phyloP scores from a whole-genome alignment of 2,113 vertebrate species.

The Hipposideros armiger region DNA sequence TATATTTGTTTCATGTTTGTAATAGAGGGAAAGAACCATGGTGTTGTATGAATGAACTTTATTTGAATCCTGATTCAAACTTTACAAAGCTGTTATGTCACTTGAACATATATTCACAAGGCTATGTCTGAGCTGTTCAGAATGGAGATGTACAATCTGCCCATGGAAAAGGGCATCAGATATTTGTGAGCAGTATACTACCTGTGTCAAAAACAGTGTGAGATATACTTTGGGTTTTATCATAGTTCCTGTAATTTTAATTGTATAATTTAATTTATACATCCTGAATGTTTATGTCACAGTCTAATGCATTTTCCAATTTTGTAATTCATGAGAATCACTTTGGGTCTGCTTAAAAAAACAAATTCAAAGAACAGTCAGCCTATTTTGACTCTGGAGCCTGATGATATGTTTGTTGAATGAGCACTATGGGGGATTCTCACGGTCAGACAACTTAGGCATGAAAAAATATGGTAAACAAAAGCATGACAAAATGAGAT shows the following conservation, averaged over 20 bases:
- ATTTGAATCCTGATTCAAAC: background rate
- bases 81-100: background rate
- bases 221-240: background rate
- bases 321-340: background rate
- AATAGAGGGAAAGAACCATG: background rate
- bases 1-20: background rate
- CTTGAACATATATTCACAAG: background rate
- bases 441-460: accelerated
- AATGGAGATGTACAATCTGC: no score
- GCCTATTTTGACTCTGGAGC: background rate
- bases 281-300: background rate
- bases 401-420: background rate
- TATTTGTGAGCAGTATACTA: background rate
- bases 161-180: background rate
- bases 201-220: background rate
- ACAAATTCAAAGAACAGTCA: background rate
- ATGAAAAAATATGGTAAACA: background rate
- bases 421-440: background rate
- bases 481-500: no score
- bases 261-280: background rate
- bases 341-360: background rate
- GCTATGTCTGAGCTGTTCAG: no score
- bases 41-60: background rate
- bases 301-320: background rate
- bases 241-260: background rate